These are phyloP conservation scores for Drosophila navojoa DNA, from an alignment of 1,140 invertebrate species.

Conservation along the genomic window DNA sequence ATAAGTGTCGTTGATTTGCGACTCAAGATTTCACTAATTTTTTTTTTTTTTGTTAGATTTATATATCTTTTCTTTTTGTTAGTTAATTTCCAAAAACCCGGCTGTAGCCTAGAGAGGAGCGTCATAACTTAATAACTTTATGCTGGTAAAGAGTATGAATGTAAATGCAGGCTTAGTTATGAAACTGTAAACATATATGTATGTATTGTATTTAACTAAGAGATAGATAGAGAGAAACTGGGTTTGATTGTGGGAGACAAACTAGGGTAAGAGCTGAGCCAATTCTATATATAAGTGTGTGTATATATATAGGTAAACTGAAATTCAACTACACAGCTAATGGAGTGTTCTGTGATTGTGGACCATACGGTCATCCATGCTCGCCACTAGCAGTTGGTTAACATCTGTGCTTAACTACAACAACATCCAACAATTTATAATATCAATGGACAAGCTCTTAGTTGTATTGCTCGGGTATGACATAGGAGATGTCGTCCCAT, in stretches of 20 bases:
- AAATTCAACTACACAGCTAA: conserved; percentile 57
- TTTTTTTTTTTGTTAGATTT: conserved; percentile 1
- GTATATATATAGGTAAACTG: conserved; percentile 14
- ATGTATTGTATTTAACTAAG: conserved; percentile 50
- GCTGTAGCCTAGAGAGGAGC: conserved; percentile 34
- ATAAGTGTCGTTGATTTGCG: conserved; percentile 46
- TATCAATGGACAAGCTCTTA: conserved; percentile 67
- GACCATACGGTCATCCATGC: conserved; percentile 50
- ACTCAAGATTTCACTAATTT: conserved; percentile 63
- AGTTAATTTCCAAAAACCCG: conserved; percentile 44
- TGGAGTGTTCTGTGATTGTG: conserved; percentile 55
- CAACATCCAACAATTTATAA: conserved; percentile 76
- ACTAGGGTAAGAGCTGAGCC: conserved; percentile 25
- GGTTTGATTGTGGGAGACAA: conserved; percentile 24
- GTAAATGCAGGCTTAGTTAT: conserved; percentile 67
- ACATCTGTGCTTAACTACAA: conserved; percentile 80
- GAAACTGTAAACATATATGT: conserved; percentile 38
- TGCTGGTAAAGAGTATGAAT: conserved; percentile 38
- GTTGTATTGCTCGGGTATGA: conserved; percentile 87
- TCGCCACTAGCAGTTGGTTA: conserved; percentile 58
- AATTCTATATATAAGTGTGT: not conserved
- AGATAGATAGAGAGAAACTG: conserved; percentile 32
- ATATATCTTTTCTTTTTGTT: not conserved
- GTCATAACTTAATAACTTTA: conserved; percentile 64
- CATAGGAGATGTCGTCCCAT: conserved; percentile 99